These are phyloP conservation scores for Ascaphus truei DNA, from an alignment of 2,113 vertebrate species.

Conservation along the genomic window DNA sequence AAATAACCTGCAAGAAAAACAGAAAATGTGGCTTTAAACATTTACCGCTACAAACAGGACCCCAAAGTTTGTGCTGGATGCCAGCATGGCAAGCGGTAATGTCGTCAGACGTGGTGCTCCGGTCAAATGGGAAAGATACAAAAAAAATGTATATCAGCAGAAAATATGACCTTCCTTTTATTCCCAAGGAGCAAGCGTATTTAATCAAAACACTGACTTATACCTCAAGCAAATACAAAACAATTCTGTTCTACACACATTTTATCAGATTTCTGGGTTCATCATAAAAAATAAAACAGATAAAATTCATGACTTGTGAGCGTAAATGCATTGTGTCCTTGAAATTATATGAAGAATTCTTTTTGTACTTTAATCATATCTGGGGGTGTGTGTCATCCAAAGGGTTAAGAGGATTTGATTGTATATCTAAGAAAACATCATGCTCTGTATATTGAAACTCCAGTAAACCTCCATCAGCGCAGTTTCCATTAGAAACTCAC, in stretches of 20 bases:
- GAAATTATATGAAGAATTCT: conserved; percentile 84
- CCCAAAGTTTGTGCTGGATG: too few species aligned
- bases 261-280: conserved; percentile 76
- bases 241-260: conserved; percentile 70
- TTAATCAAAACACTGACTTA: conserved; percentile 71
- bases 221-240: conserved; percentile 67
- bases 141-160: conserved; percentile 22
- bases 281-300: conserved; percentile 60
- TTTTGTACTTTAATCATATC: conserved; percentile 96
- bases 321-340: conserved; percentile 82
- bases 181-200: conserved; percentile 42
- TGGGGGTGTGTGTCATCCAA: conserved; percentile 96
- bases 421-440: conserved; percentile 94
- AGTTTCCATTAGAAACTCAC: conserved; percentile 96
- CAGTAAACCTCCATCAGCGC: conserved; percentile 88
- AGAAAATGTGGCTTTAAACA: too few species aligned
- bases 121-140: conserved; percentile 9
- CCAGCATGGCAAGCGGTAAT: too few species aligned
- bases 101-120: too few species aligned
- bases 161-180: conserved; percentile 50
- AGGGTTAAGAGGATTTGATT: conserved; percentile 97
- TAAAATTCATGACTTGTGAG: conserved; percentile 74
- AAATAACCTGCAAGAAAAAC: conserved; percentile 86
- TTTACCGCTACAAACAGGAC: too few species aligned
- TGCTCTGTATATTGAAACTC: conserved; percentile 94